Evolutionary conservation across 2,888 invertebrate genomes (phyloP).

Genomic region (Leucophenga montana): DNA sequence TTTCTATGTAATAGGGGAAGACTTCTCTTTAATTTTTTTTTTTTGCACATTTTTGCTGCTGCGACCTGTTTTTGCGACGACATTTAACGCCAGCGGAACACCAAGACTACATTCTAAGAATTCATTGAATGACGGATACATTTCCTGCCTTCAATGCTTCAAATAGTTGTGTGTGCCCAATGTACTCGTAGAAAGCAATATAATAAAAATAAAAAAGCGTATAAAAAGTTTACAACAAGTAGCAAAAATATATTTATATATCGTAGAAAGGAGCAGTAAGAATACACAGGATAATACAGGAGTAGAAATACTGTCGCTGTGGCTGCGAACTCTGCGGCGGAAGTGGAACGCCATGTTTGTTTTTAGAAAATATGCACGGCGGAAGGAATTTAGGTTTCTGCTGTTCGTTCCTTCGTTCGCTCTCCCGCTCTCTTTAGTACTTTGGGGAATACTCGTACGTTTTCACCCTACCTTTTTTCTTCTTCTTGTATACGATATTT

Average conservation of each 20-base stretch:
- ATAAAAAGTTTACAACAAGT: not conserved
- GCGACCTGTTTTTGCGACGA: no score
- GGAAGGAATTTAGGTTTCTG: conserved; percentile 12
- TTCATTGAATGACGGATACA: not conserved
- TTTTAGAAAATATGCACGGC: conserved; percentile 10
- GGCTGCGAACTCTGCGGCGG: not conserved
- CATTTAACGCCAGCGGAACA: no score
- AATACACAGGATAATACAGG: conserved; percentile 1
- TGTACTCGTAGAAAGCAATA: not conserved
- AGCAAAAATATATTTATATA: not conserved
- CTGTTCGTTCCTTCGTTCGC: no score
- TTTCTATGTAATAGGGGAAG: no score
- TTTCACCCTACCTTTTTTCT: not conserved
- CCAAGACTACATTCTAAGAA: no score
- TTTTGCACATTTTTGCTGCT: no score
- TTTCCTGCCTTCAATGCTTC: not conserved
- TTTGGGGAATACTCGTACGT: not conserved
- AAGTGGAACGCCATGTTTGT: conserved; percentile 16
- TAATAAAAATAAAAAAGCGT: conserved; percentile 2
- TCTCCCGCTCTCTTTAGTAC: no score
- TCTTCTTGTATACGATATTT: not conserved
- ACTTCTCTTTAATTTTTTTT: no score
- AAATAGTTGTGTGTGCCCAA: no score
- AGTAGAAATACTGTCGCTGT: not conserved
- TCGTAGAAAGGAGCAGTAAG: conserved; percentile 2